Evolutionary conservation across 2,888 invertebrate genomes (phyloP).

Genomic region (Agonopterix alstromeriana): DNA sequence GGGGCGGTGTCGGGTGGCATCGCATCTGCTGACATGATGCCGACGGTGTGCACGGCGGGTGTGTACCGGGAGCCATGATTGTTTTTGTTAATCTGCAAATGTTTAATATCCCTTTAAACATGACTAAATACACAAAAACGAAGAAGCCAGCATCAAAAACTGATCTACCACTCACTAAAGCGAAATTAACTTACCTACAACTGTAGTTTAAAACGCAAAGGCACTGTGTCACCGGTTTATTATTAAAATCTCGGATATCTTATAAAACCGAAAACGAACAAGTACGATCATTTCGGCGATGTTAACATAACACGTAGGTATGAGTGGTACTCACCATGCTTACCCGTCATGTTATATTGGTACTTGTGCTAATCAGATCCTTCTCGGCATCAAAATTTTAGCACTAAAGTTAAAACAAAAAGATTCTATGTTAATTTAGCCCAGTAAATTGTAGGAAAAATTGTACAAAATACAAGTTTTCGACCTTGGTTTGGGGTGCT

Average conservation of each 20-base stretch:
- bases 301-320: background rate
- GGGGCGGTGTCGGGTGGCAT: slow-evolving; percentile 57
- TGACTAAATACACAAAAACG: background rate
- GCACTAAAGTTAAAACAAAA: slow-evolving; percentile 55
- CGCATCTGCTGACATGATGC: slow-evolving; percentile 52
- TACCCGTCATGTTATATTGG: slow-evolving; percentile 13
- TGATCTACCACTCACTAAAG: slow-evolving; percentile 39
- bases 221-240: background rate
- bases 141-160: slow-evolving; percentile 38
- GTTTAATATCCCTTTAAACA: background rate
- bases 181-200: slow-evolving; percentile 24
- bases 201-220: background rate
- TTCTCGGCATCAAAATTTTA: slow-evolving; percentile 43
- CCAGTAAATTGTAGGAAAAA: too few relatives aligned
- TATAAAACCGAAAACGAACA: too few relatives aligned
- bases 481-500: too few relatives aligned
- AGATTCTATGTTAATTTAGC: slow-evolving; percentile 18
- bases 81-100: slow-evolving; percentile 2
- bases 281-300: background rate
- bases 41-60: slow-evolving; percentile 60
- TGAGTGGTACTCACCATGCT: slow-evolving; percentile 50
- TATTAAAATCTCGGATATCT: background rate
- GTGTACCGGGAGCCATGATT: slow-evolving; percentile 47
- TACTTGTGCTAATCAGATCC: slow-evolving; percentile 34
- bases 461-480: too few relatives aligned